Base-by-base conservation (phyloP, 2,113 vertebrate genomes). In the Bos indicus region DNA sequence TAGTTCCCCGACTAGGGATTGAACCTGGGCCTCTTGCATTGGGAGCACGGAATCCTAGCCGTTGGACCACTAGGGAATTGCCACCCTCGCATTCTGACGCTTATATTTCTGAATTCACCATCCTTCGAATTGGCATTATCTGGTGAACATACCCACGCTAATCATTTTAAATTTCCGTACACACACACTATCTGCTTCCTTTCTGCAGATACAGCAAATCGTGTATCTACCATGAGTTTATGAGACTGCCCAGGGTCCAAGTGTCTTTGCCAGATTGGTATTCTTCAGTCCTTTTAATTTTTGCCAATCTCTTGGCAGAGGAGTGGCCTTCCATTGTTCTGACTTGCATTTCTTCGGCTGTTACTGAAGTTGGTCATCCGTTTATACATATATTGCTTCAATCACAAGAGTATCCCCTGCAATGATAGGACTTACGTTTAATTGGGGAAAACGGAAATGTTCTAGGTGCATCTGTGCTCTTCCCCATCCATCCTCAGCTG, bases 221-320 rank as follows among this genome's bases (percentile, higher is more conserved):
- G 0, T 7, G 3, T 0, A 1, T 33, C 26, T 5, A 7, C 8
- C 10, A 0, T 26, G 26, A 33, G 30, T 40, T 84, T n/a, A 4
- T 1, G 30, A 74, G 67, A 57, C 11, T 5, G 28, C n/a, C 26
- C 23, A 19, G 7, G 62, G 30, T 36, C 48, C 56, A 13, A 5
- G 26, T 2, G 0, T 57, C n/a, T 80, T 54, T 64, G 51, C 67
- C 15, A 52, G 30, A 7, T n/a, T 17, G 15, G 16, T 33, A 33
- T 36, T 19, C 40, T 82, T 16, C 9, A 21, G 2, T 40, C 15
- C 33, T 84, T 90, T 74, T 21, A 2, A 46, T 15, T 5, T 93
- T 60, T 46, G 9, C 36, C 56, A 16, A 1, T 10, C 57, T 95
- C 52, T 48, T 60, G 51, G 28, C 54, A 54, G 64, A 88, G 46